These are phyloP conservation scores for Holotrichia oblita DNA, from an alignment of 1,140 invertebrate species.

Conservation along the genomic window DNA sequence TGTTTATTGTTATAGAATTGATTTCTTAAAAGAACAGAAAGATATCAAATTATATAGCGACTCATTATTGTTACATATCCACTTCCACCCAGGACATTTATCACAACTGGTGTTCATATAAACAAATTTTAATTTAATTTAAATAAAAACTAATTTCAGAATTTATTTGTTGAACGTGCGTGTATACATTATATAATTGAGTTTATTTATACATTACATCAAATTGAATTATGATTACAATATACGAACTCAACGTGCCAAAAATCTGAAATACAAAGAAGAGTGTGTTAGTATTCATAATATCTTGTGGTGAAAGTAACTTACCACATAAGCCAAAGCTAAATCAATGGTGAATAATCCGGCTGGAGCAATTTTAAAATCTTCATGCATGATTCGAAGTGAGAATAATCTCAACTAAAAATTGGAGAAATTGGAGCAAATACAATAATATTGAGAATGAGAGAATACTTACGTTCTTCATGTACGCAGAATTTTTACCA, in stretches of 20 bases:
- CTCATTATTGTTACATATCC: too few species aligned
- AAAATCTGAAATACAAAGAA: constrained; percentile 19
- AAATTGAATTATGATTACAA: constrained; percentile 19
- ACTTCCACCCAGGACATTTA: too few species aligned
- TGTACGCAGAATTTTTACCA: background rate
- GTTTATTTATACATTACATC: constrained; percentile 7
- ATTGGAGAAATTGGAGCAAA: background rate
- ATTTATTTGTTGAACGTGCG: too few species aligned
- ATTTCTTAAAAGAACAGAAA: too few species aligned
- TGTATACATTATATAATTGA: too few species aligned
- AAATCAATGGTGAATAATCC: constrained; percentile 23
- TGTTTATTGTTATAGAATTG: too few species aligned
- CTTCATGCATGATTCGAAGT: constrained; percentile 21
- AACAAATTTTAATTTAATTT: too few species aligned
- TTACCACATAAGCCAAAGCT: constrained; percentile 17
- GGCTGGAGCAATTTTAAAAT: constrained; percentile 34
- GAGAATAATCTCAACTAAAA: constrained; percentile 31
- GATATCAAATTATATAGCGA: too few species aligned
- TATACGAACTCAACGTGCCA: background rate
- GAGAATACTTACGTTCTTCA: background rate
- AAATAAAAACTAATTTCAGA: too few species aligned
- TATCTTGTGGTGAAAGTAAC: too few species aligned
- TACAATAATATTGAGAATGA: background rate
- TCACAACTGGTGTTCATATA: too few species aligned
- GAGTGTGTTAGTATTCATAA: background rate